Base-by-base conservation (phyloP, 2,888 invertebrate species). In the Seladonia tumulorum region DNA sequence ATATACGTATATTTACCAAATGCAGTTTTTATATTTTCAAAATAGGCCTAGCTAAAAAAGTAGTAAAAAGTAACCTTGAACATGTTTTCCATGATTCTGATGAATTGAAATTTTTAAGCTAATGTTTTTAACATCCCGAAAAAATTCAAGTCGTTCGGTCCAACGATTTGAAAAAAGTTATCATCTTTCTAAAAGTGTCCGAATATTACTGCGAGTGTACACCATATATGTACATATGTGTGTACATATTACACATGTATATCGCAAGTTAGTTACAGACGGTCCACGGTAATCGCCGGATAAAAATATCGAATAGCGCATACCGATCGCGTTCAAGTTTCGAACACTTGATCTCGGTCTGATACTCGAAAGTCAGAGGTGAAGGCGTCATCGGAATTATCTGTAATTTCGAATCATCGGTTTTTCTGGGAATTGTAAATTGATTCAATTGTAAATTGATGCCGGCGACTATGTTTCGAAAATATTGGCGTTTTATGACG, bases 361-460 rank as follows among this genome's bases (percentile, higher is more conserved):
- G 71, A 57, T 85, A 63, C 12, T n/a, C 14, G 10, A 22, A 45
- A 79, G 74, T 79, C 75, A 85, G 79, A 82, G 90, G 87, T 90
- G 85, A 88, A 87, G 85, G 88, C 35, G 29, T 83, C 60, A 79
- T 75, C n/a, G 74, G 70, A 70, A 77, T 84, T 85, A 79, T 87
- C 81, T 75, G 85, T 66, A 87, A 82, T 82, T 83, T 86, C 49
- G 77, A 8, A 57, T 47, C 12, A 10, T 10, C 39, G 68, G 12
- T 68, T 8, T 25, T 25, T 3, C 47, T 14, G 49, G 49, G 53
- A 16, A 73, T 14, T n/a, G n/a, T n/a, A n/a, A n/a, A n/a, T n/a
- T n/a, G n/a, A n/a, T n/a, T n/a, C 5, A 18, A 29, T 16, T 22
- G 22, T 25, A 25, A 73, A 29, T 75, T 49, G 2, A 53, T 7